These are phyloP conservation scores for Ophthalmolycus amberensis DNA, from an alignment of 2,113 vertebrate species.

Conservation along the genomic window DNA sequence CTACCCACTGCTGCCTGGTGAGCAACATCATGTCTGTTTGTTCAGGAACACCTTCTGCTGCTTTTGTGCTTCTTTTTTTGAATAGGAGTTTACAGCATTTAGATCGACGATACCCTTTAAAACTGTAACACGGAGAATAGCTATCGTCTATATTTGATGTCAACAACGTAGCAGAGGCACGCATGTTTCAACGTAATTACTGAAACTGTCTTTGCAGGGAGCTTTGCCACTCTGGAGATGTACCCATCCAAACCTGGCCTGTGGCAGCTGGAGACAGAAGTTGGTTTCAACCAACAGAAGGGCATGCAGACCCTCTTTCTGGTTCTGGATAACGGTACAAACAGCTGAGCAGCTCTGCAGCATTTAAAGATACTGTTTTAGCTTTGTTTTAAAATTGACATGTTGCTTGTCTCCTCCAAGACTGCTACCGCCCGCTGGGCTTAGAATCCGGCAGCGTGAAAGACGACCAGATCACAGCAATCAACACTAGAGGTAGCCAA, in stretches of 20 bases:
- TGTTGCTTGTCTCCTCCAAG: conserved; percentile 72
- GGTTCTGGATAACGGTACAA: conserved; percentile 89
- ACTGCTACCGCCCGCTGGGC: conserved; percentile 90
- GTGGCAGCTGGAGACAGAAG: conserved; percentile 93
- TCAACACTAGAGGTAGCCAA: conserved; percentile 82
- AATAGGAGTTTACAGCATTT: background rate
- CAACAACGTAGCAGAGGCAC: background rate
- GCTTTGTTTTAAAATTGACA: background rate
- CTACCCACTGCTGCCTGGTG: conserved; percentile 91
- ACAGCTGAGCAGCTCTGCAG: background rate
- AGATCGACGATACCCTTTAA: background rate
- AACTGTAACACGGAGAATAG: background rate
- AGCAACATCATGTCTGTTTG: conserved; percentile 1
- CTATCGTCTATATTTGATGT: background rate
- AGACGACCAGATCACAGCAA: conserved; percentile 88
- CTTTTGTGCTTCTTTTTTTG: background rate
- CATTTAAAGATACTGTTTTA: background rate
- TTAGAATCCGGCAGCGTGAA: conserved; percentile 85
- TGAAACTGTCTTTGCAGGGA: conserved; percentile 79
- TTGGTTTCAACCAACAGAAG: conserved; percentile 88
- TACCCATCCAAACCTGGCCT: conserved; percentile 89
- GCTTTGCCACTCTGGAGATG: conserved; percentile 94
- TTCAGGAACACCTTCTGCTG: background rate
- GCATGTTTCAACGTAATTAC: background rate
- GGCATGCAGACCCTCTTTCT: conserved; percentile 94